These are phyloP conservation scores for Pyrochroa serraticornis DNA, from an alignment of 2,888 invertebrate genomes.

Conservation along the genomic window DNA sequence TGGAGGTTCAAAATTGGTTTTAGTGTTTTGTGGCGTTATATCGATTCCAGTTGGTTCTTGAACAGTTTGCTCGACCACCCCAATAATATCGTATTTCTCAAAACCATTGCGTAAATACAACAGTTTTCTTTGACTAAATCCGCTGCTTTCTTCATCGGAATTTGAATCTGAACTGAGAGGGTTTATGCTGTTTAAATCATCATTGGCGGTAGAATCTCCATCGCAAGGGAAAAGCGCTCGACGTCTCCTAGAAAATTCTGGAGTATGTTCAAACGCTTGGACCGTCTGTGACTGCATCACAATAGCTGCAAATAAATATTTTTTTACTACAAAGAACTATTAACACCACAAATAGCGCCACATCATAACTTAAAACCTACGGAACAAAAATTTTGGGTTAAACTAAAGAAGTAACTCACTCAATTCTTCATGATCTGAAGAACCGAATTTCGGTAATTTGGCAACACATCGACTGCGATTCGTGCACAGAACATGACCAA, in stretches of 20 bases:
- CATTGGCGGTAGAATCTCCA: slow-evolving; percentile 51
- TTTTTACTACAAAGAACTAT: not conserved
- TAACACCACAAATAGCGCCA: too few relatives aligned
- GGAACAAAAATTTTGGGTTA: too few relatives aligned
- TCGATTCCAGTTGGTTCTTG: not conserved
- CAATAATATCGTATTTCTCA: not conserved
- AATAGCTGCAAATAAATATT: not conserved
- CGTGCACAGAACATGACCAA: too few relatives aligned
- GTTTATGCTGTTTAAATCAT: slow-evolving; percentile 65
- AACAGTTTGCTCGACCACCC: not conserved
- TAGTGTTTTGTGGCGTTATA: too few relatives aligned
- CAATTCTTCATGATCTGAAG: too few relatives aligned
- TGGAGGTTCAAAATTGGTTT: slow-evolving; percentile 23
- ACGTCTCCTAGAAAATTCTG: slow-evolving; percentile 67
- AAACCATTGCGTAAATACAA: not conserved
- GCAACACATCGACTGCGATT: too few relatives aligned
- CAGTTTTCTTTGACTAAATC: not conserved
- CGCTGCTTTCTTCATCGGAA: slow-evolving; percentile 32
- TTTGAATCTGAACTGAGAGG: slow-evolving; percentile 57
- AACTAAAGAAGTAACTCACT: too few relatives aligned
- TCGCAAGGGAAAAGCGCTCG: slow-evolving; percentile 65
- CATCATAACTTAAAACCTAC: too few relatives aligned
- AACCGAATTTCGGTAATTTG: too few relatives aligned
- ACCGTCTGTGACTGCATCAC: slow-evolving; percentile 25
- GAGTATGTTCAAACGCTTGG: slow-evolving; percentile 56